Conservation (phyloP, 1,140 invertebrate genomes). For the Drosophila saltans region DNA sequence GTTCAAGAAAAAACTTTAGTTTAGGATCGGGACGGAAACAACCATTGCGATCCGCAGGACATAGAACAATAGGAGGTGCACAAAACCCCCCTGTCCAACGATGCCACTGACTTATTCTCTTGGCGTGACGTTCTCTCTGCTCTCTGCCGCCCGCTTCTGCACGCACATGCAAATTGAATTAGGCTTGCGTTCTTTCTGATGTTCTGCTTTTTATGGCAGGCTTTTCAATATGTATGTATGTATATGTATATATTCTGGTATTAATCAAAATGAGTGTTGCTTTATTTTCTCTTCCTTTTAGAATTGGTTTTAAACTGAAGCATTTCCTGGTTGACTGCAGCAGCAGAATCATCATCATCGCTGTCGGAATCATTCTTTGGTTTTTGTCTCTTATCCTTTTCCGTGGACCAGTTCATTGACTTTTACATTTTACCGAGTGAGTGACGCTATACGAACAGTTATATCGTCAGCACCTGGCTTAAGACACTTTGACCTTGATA, state of each 20-base stretch:
- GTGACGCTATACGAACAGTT: slow-evolving; percentile 15
- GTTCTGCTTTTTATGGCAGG: slow-evolving; percentile 22
- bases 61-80: too few species aligned
- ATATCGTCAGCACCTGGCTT: neutral
- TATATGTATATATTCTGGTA: slow-evolving; percentile 40
- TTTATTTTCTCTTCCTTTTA: slow-evolving; percentile 18
- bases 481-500: slow-evolving; percentile 58
- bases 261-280: slow-evolving; percentile 40
- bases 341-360: slow-evolving; percentile 12
- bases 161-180: slow-evolving; percentile 69
- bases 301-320: slow-evolving; percentile 3
- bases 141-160: slow-evolving; percentile 26
- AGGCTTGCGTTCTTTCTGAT: slow-evolving; percentile 42
- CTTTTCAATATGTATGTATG: slow-evolving; percentile 45
- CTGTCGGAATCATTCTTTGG: slow-evolving; percentile 4
- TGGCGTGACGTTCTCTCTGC: neutral
- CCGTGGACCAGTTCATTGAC: slow-evolving; percentile 40
- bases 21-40: too few species aligned
- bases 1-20: too few species aligned
- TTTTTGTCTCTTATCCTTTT: slow-evolving; percentile 36
- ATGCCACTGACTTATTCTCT: slow-evolving; percentile 4
- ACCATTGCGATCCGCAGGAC: too few species aligned
- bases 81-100: neutral
- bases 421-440: slow-evolving; percentile 28
- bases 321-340: slow-evolving; percentile 39